Base-by-base conservation (phyloP, 2,797 vertebrate species). In the Danio tinwini region DNA sequence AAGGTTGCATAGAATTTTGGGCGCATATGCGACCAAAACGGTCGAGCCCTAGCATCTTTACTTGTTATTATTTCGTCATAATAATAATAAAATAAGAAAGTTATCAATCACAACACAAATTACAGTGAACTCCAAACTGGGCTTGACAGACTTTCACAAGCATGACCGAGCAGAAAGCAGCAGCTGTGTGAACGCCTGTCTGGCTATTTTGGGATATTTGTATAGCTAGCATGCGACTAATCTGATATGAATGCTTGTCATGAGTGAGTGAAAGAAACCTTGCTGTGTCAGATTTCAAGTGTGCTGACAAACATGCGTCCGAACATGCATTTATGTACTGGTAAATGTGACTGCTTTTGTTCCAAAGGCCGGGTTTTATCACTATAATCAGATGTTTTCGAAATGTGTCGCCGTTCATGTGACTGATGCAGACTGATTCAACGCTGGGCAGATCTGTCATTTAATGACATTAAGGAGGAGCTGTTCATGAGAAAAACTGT, bases 171-270 rank as follows among this genome's bases (percentile, higher is more conserved):
- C 74, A 89, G 86, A 88, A 91, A 89, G 85, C 93, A 92, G 91
- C 92, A 93, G 92, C 84, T 50, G 75, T 56, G 72, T 71, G 59
- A 80, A 64, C 44, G 16, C 47, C 21, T 50, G 76, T 74, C 47
- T 0, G 79, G 78, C 90, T 94, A 93, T 94, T 93, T 90, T 91
- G 63, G 90, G 92, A 90, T 74, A 58, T 74, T 74, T 81, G 78
- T 7, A 21, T 58, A 45, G 82, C 76, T 72, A 63, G 53, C 50
- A 50, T 67, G 40, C 56, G 52, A 21, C 50, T 47, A 64, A 68
- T 65, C 63, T 59, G 21, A 74, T 68, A 17, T 61, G 64, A 83
- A 68, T 7, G 6, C 45, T 16, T 12, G 69, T 52, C 49, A 59
- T 44, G 61, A 73, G 50, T 63, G 40, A 40, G 63, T 16, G 74